Evolutionary conservation across 64 coral and sea anemone species (phyloP).

Genomic region (Catalaphyllia jardinei): DNA sequence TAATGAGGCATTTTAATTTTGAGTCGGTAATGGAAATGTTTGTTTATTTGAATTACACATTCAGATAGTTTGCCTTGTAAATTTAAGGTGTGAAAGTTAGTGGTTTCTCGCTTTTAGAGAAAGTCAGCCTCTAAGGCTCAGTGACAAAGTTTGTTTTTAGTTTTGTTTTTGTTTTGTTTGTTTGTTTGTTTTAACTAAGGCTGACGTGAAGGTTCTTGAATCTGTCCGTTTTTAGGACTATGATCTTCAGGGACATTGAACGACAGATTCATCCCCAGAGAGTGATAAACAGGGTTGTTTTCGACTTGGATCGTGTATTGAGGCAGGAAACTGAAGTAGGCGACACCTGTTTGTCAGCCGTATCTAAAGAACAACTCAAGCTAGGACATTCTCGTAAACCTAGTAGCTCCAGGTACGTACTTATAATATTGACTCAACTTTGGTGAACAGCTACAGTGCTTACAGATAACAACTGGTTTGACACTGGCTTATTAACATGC

Average conservation of each 20-base stretch:
- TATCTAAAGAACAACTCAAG: constrained; percentile 30
- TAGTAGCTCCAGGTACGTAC: constrained; percentile 40
- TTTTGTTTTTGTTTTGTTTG: no score
- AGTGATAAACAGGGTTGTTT: constrained; percentile 78
- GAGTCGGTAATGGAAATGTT: no score
- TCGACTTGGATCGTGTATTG: constrained; percentile 68
- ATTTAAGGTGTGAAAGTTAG: no score
- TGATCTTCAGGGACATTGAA: constrained; percentile 89
- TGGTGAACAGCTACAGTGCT: background rate
- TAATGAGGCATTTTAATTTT: no score
- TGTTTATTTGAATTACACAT: no score
- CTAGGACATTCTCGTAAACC: constrained; percentile 13
- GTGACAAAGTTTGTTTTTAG: no score
- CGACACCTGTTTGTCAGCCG: background rate
- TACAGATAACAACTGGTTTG: background rate
- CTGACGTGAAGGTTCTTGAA: background rate
- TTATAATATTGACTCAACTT: no score
- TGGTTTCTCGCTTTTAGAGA: no score
- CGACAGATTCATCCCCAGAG: constrained; percentile 80
- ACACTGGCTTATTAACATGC: no score
- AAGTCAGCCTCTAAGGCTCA: no score
- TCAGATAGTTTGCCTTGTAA: no score
- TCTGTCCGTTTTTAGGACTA: constrained; percentile 63
- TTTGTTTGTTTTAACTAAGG: no score
- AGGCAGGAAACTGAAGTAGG: constrained; percentile 27